Percentiles rank a stretch among this genome's conserved stretches.
Evolutionary conservation across 2,113 vertebrate genomes (phyloP).

Genomic region (Salvelinus alpinus): DNA sequence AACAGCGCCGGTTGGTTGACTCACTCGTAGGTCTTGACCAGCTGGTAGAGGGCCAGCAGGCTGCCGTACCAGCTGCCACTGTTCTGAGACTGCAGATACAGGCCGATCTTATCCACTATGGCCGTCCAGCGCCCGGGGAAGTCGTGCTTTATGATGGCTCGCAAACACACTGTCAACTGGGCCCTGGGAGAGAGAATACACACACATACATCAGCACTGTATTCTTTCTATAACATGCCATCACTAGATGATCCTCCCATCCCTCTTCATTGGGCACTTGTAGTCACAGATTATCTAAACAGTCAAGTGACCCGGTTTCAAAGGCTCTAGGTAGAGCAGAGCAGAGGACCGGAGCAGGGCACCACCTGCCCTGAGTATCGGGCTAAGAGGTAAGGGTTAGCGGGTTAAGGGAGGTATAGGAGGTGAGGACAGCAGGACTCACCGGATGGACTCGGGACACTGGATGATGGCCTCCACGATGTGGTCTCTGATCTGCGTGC

Average conservation of each 20-base stretch:
- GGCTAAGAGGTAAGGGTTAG: too few species aligned
- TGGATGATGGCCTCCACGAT: slow-evolving; percentile 95
- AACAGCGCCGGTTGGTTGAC: slow-evolving; percentile 52
- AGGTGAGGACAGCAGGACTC: not conserved
- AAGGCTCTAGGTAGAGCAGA: too few species aligned
- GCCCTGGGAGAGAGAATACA: slow-evolving; percentile 64
- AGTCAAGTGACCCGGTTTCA: too few species aligned
- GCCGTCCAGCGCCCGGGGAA: slow-evolving; percentile 95
- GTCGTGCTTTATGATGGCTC: slow-evolving; percentile 93
- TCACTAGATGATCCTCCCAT: too few species aligned
- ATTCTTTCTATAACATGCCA: not conserved
- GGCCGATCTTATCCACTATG: slow-evolving; percentile 89
- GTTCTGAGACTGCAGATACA: slow-evolving; percentile 90
- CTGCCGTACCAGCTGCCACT: slow-evolving; percentile 93
- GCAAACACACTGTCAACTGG: slow-evolving; percentile 93
- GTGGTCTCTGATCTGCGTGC: slow-evolving; percentile 92
- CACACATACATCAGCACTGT: not conserved
- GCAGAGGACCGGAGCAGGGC: too few species aligned
- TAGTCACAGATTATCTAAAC: too few species aligned
- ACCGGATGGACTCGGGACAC: slow-evolving; percentile 94
- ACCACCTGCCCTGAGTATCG: too few species aligned
- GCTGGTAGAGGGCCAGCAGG: slow-evolving; percentile 91
- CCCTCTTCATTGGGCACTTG: too few species aligned
- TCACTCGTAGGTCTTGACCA: slow-evolving; percentile 98
- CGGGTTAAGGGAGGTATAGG: too few species aligned